These are phyloP conservation scores for Symphodus melops DNA, from an alignment of 2,113 vertebrate species.

Conservation along the genomic window DNA sequence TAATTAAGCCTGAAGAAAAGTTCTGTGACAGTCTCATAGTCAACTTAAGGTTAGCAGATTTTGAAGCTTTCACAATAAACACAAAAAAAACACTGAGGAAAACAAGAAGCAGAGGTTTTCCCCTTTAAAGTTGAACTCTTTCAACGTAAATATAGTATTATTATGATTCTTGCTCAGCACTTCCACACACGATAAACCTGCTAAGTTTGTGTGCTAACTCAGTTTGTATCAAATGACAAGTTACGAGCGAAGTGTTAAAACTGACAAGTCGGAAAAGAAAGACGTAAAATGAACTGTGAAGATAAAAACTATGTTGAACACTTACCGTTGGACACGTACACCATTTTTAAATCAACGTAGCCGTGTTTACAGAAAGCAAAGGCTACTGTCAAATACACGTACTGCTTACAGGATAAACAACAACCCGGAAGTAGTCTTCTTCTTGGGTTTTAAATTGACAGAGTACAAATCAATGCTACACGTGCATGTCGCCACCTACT, in stretches of 20 bases:
- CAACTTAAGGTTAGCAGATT: no score
- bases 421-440: no score
- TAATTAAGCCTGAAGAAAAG: no score
- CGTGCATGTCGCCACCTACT: no score
- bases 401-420: no score
- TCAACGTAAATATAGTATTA: background rate
- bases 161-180: background rate
- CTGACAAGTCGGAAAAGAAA: background rate
- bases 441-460: no score
- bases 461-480: no score
- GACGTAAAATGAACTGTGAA: background rate
- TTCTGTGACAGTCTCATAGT: background rate
- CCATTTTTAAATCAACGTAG: constrained; percentile 77
- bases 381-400: no score
- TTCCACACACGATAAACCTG: background rate
- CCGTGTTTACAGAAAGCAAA: background rate
- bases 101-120: no score
- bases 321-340: constrained; percentile 96
- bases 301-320: background rate
- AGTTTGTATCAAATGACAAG: background rate
- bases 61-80: background rate
- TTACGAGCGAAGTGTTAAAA: background rate
- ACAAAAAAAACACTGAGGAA: no score
- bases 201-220: constrained; percentile 10
- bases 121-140: background rate